Percentiles rank a stretch among this genome's conserved stretches.
These are phyloP conservation scores for Nephrotoma guestfalica DNA, from an alignment of 2,888 invertebrate genomes.

Conservation along the genomic window DNA sequence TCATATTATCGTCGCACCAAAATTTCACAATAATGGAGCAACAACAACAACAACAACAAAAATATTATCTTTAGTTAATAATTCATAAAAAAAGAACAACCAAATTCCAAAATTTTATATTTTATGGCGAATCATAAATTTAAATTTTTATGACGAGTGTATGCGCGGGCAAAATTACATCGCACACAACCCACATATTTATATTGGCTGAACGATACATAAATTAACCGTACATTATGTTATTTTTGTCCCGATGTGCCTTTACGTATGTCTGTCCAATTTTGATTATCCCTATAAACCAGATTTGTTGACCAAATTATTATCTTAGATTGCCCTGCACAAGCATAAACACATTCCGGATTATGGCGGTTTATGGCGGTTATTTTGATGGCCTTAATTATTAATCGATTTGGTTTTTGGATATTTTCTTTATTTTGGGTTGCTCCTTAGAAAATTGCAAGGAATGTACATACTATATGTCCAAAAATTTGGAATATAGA, in stretches of 20 bases:
- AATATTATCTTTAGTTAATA: background rate
- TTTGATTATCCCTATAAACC: background rate
- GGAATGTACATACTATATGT: too few relatives aligned
- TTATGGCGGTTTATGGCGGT: too few relatives aligned
- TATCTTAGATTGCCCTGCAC: background rate
- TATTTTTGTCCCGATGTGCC: background rate
- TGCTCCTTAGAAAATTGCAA: too few relatives aligned
- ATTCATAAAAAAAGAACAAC: background rate
- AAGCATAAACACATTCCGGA: too few relatives aligned
- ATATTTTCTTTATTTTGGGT: too few relatives aligned
- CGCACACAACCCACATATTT: background rate
- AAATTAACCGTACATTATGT: background rate
- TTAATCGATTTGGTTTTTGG: too few relatives aligned
- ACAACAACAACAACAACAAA: background rate
- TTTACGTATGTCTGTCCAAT: background rate
- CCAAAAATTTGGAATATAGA: too few relatives aligned
- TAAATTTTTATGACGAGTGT: background rate
- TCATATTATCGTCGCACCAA: background rate
- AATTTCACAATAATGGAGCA: background rate
- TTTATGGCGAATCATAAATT: background rate
- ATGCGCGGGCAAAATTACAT: background rate
- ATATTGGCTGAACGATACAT: background rate
- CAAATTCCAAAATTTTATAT: background rate
- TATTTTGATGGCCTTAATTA: too few relatives aligned
- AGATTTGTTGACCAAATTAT: background rate